phyloP scores from a whole-genome alignment of 2,113 vertebrate species.

The Patagioenas fasciata region DNA sequence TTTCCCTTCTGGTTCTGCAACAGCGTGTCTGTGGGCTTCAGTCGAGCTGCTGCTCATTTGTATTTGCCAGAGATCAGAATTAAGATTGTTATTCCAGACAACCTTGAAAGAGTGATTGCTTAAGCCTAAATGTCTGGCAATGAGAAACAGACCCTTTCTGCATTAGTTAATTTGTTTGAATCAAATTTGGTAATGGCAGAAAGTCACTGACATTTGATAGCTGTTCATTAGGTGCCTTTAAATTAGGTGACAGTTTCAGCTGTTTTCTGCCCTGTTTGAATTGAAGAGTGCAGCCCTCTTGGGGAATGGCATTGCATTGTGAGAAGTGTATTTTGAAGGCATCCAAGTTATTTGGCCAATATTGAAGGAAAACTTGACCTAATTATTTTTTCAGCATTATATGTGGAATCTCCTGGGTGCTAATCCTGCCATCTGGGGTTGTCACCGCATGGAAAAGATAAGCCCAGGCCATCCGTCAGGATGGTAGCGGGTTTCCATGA shows the following conservation, averaged over 20 bases:
- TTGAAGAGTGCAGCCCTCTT: background rate
- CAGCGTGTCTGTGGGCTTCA: background rate
- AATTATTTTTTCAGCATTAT: background rate
- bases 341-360: background rate
- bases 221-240: background rate
- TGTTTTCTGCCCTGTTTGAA: background rate
- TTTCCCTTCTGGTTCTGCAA: background rate
- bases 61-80: background rate
- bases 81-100: background rate
- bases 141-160: background rate
- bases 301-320: rapidly evolving
- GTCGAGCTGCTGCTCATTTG: background rate
- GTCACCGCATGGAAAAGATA: background rate
- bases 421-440: background rate
- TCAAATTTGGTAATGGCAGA: background rate
- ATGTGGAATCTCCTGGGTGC: background rate
- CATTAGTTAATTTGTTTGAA: background rate
- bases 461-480: background rate
- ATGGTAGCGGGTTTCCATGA: background rate
- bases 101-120: background rate
- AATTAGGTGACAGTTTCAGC: background rate
- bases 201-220: background rate
- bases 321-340: background rate
- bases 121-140: background rate
- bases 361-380: background rate